Base-by-base conservation (phyloP, 1,140 invertebrate species). In the Lasaia peninsularis region DNA sequence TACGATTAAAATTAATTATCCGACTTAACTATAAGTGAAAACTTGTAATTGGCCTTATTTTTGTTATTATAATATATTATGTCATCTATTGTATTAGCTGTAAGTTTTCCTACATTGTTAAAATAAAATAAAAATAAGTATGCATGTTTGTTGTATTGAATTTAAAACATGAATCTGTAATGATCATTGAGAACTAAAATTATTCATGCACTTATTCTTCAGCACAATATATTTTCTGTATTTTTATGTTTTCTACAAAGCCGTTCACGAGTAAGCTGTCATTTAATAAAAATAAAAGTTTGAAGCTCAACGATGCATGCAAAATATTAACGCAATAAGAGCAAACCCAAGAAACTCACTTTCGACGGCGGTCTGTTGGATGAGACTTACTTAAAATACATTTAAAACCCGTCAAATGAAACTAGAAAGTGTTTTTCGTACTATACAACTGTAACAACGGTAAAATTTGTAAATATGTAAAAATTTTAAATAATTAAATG, bases 251-350 rank as follows among this genome's bases (percentile, higher is more conserved):
- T 2, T 35, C 11, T 12, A 2, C 8, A n/a, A 8, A 14, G 4
- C 14, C n/a, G 32, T 16, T 33, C 1, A 32, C 6, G 24, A 24
- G 33, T n/a, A 40, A 53, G 18, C 32, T 53, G 18, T 34, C 32
- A 53, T n/a, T 34, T 14, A 12, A 31, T 28, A 28, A 31, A 52
- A 52, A 49, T 52, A 34, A 34, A 56, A 67, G 58, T 69, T 57
- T 60, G 4, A 44, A 56, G 52, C 56, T 56, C 58, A 64, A 67
- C 70, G 67, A 76, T 74, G 69, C 74, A 72, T 74, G 69, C 53
- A 68, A 65, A 71, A 73, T 73, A 64, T 68, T 62, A 74, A 71
- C 66, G 66, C 66, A 69, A 68, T 66, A 63, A 56, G 61, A 60
- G 58, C 62, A 65, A 67, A 57, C 56, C 58, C 57, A 35, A 48